A percentile compares a stretch with the other conserved stretches of the same genome.
Conservation (phyloP, 2,888 invertebrate genomes). For the Meteorus colon region DNA sequence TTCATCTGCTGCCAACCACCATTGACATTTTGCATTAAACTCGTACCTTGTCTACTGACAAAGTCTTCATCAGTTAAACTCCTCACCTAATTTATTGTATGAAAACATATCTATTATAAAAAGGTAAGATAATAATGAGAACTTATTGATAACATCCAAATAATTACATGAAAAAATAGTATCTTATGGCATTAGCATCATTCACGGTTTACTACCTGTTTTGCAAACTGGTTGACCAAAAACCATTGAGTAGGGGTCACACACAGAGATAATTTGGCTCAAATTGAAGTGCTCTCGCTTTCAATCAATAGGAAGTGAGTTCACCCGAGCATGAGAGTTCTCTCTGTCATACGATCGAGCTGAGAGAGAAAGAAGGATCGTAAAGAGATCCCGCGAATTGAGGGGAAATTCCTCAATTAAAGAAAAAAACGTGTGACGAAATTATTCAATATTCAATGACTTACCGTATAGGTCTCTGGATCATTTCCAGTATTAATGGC, state of each 20-base stretch:
- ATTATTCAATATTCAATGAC: slow-evolving; percentile 49
- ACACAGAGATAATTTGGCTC: slow-evolving; percentile 35
- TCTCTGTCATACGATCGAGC: slow-evolving; percentile 43
- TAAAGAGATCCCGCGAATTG: slow-evolving; percentile 44
- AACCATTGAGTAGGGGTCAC: slow-evolving; percentile 25
- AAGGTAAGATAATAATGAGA: slow-evolving; percentile 2
- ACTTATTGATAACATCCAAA: neutral
- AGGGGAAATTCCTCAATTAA: slow-evolving; percentile 34
- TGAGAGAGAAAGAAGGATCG: slow-evolving; percentile 48
- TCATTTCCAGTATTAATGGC: slow-evolving; percentile 79
- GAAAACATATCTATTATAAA: neutral
- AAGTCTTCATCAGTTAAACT: slow-evolving; percentile 69
- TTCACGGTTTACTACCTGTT: slow-evolving; percentile 40
- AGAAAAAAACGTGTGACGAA: slow-evolving; percentile 1
- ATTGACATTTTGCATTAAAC: slow-evolving; percentile 74
- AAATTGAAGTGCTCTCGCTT: slow-evolving; percentile 10
- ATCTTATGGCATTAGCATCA: slow-evolving; percentile 20
- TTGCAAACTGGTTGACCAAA: slow-evolving; percentile 34
- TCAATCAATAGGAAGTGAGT: slow-evolving; percentile 37
- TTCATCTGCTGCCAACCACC: slow-evolving; percentile 80
- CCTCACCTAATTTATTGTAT: slow-evolving; percentile 70
- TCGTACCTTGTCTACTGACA: slow-evolving; percentile 62
- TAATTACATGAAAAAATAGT: neutral
- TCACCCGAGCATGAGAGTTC: slow-evolving; percentile 36
- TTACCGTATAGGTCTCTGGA: slow-evolving; percentile 80